Evolutionary conservation across 2,797 vertebrate genomes (phyloP).

Genomic region (Chrysocyon brachyurus): DNA sequence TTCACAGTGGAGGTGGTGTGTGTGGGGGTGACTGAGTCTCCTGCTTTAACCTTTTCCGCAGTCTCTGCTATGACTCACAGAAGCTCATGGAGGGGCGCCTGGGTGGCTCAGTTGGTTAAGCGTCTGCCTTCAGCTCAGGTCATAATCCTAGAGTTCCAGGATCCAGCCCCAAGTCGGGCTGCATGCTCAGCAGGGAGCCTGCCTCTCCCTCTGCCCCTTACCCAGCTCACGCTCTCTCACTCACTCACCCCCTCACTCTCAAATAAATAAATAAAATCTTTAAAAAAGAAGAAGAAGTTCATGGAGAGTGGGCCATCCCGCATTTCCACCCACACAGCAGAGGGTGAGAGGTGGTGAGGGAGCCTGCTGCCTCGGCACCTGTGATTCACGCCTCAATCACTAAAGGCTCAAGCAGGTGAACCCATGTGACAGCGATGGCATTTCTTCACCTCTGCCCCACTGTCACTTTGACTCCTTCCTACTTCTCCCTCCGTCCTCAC

Average conservation of each 20-base stretch:
- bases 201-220: too few relatives aligned
- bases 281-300: background rate
- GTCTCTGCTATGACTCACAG: background rate
- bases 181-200: too few relatives aligned
- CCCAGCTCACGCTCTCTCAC: too few relatives aligned
- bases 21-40: background rate
- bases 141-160: too few relatives aligned
- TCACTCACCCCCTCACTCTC: too few relatives aligned
- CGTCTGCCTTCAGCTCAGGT: too few relatives aligned
- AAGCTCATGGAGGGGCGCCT: background rate
- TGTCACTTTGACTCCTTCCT: background rate
- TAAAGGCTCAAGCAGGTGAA: background rate
- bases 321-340: background rate
- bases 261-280: too few relatives aligned
- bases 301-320: too few relatives aligned
- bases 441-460: background rate
- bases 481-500: too few relatives aligned
- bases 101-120: too few relatives aligned
- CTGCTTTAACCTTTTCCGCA: background rate
- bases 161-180: too few relatives aligned
- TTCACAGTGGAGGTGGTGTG: background rate
- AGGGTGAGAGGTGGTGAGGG: background rate
- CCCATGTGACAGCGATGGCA: fast-evolving
- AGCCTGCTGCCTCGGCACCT: too few relatives aligned
- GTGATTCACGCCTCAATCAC: background rate